Evolutionary conservation across 1,140 invertebrate genomes (phyloP), one percentile per base, ranked within the genome.

Genomic region (Plutomurus gul): DNA sequence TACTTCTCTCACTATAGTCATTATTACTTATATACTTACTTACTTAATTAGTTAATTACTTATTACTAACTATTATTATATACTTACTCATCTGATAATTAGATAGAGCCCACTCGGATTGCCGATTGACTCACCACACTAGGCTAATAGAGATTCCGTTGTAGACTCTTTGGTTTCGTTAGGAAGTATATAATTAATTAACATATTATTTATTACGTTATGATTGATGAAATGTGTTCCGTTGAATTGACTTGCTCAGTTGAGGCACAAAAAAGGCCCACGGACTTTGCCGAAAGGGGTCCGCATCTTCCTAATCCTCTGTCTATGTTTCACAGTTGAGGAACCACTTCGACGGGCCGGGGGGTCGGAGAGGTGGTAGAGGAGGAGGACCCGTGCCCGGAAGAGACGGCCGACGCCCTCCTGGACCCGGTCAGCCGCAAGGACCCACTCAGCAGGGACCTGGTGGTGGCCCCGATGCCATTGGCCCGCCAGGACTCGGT

Each of bases 341-440:
- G 83, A 84, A 83, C 83, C 81, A 84, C 72, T 82, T 75, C 80
- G 83, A 83, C 75, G 79, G 77, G 36, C 82, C 36, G 85, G 85
- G 81, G 86, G 88, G 86, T 86, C 87, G 87, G 86, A 86, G 85
- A 89, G 89, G 86, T 90, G 89, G 89, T 90, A 91, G 89, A 86
- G 85, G 87, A 81, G 85, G 85, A 4, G 85, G 84, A 30, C 51
- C 51, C 18, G 56, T 37, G 39, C 46, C 56, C 33, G 25, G 75
- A 20, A n/a, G 56, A 40, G 40, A 49, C 36, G 77, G 47, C n/a
- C 65, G 39, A 33, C 36, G 65, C 30, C 33, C 71, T 27, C 70
- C 36, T 40, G 77, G 77, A 13, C 36, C 79, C 20, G 70, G 71
- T 11, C 75, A 37, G 27, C 65, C 30, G 27, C 39, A 40, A 72